phyloP scores from a whole-genome alignment of 2,888 invertebrate species.

The Acleris holmiana region DNA sequence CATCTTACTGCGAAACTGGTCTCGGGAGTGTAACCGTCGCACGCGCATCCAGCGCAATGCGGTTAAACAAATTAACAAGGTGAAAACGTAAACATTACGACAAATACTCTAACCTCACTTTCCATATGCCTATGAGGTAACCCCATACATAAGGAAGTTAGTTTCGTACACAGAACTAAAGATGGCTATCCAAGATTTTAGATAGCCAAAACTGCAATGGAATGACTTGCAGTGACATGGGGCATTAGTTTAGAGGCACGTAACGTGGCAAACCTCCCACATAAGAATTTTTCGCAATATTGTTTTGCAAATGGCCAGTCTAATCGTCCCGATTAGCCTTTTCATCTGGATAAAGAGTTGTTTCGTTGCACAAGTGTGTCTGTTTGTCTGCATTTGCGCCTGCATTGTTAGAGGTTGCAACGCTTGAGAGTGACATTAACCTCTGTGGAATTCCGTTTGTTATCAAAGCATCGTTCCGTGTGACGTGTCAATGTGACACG shows the following conservation, averaged over 20 bases:
- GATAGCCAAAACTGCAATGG: conserved; percentile 24
- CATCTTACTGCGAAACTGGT: conserved; percentile 3
- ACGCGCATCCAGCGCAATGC: conserved; percentile 22
- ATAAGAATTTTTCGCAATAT: conserved; percentile 20
- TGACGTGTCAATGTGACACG: too few relatives aligned
- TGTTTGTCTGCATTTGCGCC: conserved; percentile 1
- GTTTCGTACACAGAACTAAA: conserved; percentile 19
- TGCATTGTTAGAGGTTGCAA: conserved; percentile 12
- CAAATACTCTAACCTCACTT: conserved; percentile 12
- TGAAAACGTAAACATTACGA: conserved; percentile 33
- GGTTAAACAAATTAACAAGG: conserved; percentile 24
- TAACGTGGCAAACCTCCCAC: conserved; percentile 22
- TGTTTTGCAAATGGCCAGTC: conserved; percentile 15
- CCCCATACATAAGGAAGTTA: conserved; percentile 20
- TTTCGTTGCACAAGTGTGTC: conserved; percentile 11
- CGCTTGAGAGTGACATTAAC: conserved; percentile 9
- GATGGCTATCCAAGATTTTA: conserved; percentile 28
- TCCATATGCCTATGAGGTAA: conserved; percentile 7
- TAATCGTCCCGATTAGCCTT: conserved; percentile 18
- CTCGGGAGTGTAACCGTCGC: not conserved
- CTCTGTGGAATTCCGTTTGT: conserved; percentile 15
- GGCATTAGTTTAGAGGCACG: conserved; percentile 10
- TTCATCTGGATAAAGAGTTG: conserved; percentile 11
- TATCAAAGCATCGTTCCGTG: not conserved
- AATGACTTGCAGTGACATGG: not conserved